Base-by-base conservation (phyloP, 2,113 vertebrate species). In the Gambusia holbrooki region DNA sequence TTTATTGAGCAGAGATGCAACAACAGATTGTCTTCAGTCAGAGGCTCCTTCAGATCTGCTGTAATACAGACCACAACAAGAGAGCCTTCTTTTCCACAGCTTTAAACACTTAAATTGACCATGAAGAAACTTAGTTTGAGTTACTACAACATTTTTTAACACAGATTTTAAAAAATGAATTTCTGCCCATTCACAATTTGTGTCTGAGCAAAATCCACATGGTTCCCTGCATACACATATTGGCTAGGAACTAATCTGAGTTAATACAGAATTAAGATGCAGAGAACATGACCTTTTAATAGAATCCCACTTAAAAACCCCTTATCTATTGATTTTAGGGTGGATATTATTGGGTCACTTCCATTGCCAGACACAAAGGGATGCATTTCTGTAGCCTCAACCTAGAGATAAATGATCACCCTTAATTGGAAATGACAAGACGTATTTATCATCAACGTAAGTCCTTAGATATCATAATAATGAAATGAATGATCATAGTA, bases 391-490 rank as follows among this genome's bases (percentile, higher is more conserved):
- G 42, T 63, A 15, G 29, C 15, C 17, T 2, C 29, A 64, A 64
- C 32, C 30, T 71, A 62, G 30, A n/a, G 63, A 70, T 74, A 68
- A 84, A 80, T 70, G 85, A 71, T 84, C 88, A 84, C 84, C 88
- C 85, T 84, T 90, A 84, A 87, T 70, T 80, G 76, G 79, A 87
- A 65, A 81, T 72, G 81, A 81, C 80, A 81, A n/a, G 22, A 9
- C 0, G 8, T 25, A 58, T 58, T 58, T n/a, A 58, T 58, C 22
- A 58, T 25, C 51, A 58, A 58, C 25, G 10, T 10, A 10, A 2
- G 22, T 22, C 51, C 25, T 58, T 54, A 54, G 5, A 25, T 25
- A 25, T 58, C 8, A 17, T 25, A 58, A n/a, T 9, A 58, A 58
- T 71, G 33, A 77, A 74, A 76, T 40, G 45, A 62, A 15, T 6